These are phyloP conservation scores for Perca fluviatilis DNA, from an alignment of 2,113 vertebrate genomes.

Conservation along the genomic window DNA sequence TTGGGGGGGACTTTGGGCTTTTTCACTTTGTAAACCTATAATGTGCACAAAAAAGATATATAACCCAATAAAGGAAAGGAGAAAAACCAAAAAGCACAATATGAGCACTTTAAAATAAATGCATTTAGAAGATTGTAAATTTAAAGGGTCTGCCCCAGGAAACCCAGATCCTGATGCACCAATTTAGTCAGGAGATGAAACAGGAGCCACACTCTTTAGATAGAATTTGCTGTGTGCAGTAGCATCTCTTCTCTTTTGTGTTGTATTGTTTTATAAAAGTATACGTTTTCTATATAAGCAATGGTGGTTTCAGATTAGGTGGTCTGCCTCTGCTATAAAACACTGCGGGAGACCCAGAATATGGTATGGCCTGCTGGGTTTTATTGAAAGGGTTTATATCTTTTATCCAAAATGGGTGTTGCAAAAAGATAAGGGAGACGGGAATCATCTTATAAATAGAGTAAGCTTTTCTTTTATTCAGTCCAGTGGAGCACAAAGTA, in stretches of 20 bases:
- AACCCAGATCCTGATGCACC: not conserved
- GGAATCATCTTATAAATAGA: not conserved
- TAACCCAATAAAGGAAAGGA: too few relatives aligned
- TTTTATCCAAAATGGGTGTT: not conserved
- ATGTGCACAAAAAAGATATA: too few relatives aligned
- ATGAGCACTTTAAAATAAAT: too few relatives aligned
- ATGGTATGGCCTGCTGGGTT: too few relatives aligned
- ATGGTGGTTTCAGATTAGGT: not conserved
- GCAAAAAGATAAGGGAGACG: not conserved
- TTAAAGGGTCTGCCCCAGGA: not conserved
- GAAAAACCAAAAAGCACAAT: too few relatives aligned
- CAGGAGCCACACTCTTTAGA: not conserved
- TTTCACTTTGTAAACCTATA: too few relatives aligned
- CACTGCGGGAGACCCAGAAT: not conserved
- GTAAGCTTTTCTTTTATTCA: conserved; percentile 21
- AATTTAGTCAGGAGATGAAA: not conserved
- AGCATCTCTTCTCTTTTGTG: not conserved
- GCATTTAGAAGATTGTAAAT: too few relatives aligned
- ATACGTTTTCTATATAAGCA: not conserved
- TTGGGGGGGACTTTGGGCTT: too few relatives aligned
- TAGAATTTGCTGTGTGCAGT: not conserved
- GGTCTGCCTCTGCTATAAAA: not conserved
- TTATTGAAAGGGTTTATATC: not conserved
- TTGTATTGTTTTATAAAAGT: not conserved
- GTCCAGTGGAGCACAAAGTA: conserved; percentile 21